These are phyloP conservation scores for Acanthosepion esculentum DNA, from an alignment of 2,888 invertebrate species.

Conservation along the genomic window DNA sequence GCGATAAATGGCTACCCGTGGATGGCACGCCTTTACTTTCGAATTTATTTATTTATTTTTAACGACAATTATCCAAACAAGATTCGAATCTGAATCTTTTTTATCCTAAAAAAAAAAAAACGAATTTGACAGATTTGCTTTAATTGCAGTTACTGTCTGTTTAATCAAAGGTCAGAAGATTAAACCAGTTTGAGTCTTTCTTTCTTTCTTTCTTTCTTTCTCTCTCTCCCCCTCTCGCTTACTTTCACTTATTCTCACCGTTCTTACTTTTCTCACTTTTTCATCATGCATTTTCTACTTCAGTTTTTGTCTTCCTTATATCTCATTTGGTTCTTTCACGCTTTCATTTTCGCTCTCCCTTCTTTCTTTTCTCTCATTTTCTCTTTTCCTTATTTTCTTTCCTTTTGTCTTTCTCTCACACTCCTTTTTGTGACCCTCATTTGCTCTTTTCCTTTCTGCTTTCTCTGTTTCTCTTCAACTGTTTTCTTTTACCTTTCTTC, in stretches of 20 bases:
- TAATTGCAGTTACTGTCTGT: background rate
- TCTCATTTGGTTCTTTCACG: background rate
- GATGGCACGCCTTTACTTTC: background rate
- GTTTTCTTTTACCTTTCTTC: too few species aligned
- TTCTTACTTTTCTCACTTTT: background rate
- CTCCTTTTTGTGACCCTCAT: background rate
- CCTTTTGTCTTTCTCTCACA: background rate
- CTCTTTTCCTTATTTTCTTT: background rate
- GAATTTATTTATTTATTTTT: background rate
- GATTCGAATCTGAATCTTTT: background rate
- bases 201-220: background rate
- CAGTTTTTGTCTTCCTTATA: fast-evolving
- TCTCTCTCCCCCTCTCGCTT: background rate
- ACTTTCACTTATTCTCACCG: background rate
- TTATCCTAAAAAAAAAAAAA: background rate
- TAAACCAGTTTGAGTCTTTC: background rate
- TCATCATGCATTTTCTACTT: background rate
- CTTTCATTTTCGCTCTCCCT: background rate
- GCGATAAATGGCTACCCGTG: constrained; percentile 9
- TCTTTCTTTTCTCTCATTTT: background rate
- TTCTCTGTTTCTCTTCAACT: background rate
- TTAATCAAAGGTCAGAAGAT: background rate
- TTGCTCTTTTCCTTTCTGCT: background rate
- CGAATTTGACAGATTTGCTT: background rate
- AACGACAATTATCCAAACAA: background rate